Base-by-base conservation (phyloP, 2,797 vertebrate genomes). In the Phyllotis vaccarum region DNA sequence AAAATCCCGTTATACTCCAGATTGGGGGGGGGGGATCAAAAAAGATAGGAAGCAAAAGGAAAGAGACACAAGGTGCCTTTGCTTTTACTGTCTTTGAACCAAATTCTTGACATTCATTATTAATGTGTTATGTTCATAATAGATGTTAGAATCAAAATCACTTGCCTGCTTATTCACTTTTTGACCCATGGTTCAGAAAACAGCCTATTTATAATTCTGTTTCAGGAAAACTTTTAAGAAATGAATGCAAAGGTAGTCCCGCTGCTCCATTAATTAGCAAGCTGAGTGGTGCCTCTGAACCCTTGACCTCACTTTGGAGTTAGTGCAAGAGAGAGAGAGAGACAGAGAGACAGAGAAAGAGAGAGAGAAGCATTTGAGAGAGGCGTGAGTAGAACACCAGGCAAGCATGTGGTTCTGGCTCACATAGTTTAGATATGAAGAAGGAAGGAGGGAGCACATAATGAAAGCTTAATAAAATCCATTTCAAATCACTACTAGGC, bases 121-220 rank as follows among this genome's bases (percentile, higher is more conserved):
- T 88, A 95, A 96, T 90, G 49, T 81, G 46, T 90, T 92, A 78
- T 62, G 87, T 88, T 94, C 74, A 62, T 79, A 82, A 92, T 56
- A 94, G 70, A 91, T 90, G 95, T 88, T 94, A 95, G 74, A 75
- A 95, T 95, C 60, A 93, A 96, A 96, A 90, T 90, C 85, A 95
- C 83, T 93, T 94, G 89, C 78, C 75, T 90, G 80, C 94, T 96
- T 86, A 91, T 95, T 90, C 89, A 29, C 60, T 94, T 81, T 93
- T 91, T 92, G 85, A 95, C 76, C 93, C 43, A 22, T 6, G 82
- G 64, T 60, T 97, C 92, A 90, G 68, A 91, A 75, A 95, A 86
- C 81, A 92, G 78, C 80, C 74, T 96, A 86, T 90, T 96, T 96
- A 96, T 89, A 95, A 93, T 90, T 95, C 72, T 93, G 49, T 43